Evolutionary conservation across 2,113 vertebrate species (phyloP).

Genomic region (Xiphias gladius): DNA sequence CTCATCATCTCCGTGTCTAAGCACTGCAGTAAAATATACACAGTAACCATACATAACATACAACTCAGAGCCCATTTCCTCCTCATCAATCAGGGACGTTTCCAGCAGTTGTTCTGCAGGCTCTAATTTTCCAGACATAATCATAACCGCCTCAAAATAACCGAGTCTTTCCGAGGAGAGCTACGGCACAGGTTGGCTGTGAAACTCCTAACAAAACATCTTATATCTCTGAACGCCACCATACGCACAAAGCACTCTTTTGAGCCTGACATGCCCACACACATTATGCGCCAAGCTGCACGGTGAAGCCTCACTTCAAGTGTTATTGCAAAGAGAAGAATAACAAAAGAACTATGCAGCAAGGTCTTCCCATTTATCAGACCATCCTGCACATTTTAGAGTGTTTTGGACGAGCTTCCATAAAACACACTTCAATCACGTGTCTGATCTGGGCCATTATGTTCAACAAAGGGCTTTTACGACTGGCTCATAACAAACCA

Average conservation of each 20-base stretch:
- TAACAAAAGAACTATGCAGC: neutral
- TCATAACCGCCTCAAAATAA: conserved; percentile 35
- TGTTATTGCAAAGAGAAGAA: conserved; percentile 4
- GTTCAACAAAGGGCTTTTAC: conserved; percentile 49
- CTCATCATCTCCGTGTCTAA: neutral
- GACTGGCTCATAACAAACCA: conserved; percentile 24
- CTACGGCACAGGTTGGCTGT: conserved; percentile 26
- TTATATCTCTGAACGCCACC: conserved; percentile 25
- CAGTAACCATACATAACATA: neutral
- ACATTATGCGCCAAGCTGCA: conserved; percentile 34
- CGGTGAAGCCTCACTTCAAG: conserved; percentile 7
- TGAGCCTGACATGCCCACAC: conserved; percentile 39
- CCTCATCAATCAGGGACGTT: conserved; percentile 2
- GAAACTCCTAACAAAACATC: conserved; percentile 22
- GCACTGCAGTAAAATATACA: conserved; percentile 7
- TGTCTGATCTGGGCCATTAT: conserved; percentile 42
- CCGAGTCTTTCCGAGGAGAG: neutral
- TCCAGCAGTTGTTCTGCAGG: neutral
- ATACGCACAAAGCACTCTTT: conserved; percentile 23
- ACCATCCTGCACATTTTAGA: neutral
- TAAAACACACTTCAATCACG: conserved; percentile 45
- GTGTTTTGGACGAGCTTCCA: conserved; percentile 21
- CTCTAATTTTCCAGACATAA: conserved; percentile 23
- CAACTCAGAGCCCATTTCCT: too few species aligned
- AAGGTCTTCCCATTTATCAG: conserved; percentile 3